These are phyloP conservation scores for Lasioglossum villosulum DNA, from an alignment of 2,888 invertebrate genomes.

Conservation along the genomic window DNA sequence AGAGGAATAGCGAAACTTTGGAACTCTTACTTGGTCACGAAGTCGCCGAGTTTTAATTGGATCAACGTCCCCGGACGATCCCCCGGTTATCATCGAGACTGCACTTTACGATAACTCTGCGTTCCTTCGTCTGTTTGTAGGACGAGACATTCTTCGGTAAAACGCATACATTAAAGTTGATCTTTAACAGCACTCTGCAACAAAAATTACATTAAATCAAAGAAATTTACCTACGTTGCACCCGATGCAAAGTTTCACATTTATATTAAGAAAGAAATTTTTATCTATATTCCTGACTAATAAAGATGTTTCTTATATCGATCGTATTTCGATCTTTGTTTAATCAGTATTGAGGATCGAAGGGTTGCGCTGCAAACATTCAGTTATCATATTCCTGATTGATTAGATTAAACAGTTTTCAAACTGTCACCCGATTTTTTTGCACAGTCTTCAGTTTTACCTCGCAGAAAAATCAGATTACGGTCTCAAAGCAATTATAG, in stretches of 20 bases:
- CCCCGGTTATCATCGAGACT: background rate
- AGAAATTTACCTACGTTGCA: too few relatives aligned
- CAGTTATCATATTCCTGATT: too few relatives aligned
- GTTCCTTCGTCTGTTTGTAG: background rate
- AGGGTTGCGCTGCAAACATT: too few relatives aligned
- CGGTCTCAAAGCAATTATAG: background rate
- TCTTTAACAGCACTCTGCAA: background rate
- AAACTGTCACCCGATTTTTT: background rate
- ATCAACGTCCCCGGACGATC: background rate
- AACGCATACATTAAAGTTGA: background rate
- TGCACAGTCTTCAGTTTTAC: background rate
- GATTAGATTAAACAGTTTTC: background rate
- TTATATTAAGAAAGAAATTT: background rate
- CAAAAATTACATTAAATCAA: background rate
- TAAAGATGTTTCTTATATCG: too few relatives aligned
- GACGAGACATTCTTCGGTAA: background rate
- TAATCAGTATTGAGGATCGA: too few relatives aligned
- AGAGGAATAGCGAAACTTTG: background rate
- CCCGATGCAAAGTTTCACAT: background rate
- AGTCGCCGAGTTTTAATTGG: constrained; percentile 3
- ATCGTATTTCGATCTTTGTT: too few relatives aligned
- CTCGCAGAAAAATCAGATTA: background rate
- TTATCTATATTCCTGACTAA: too few relatives aligned
- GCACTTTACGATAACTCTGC: background rate
- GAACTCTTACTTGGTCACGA: background rate